A percentile compares a stretch with the other conserved stretches of the same genome.
Conservation (phyloP, 2,113 vertebrate species). For the Coracopsis vasa region DNA sequence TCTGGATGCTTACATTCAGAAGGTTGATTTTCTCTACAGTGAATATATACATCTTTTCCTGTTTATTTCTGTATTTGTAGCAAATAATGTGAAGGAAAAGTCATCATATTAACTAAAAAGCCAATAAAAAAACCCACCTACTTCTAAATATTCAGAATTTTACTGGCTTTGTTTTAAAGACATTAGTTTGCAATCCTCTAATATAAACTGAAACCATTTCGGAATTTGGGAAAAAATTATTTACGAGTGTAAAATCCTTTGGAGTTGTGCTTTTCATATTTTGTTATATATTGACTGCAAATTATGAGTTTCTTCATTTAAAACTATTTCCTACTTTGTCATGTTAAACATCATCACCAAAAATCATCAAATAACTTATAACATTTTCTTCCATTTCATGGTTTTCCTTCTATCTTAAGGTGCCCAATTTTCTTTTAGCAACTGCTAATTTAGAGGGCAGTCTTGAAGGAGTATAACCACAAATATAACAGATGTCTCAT, state of each 20-base stretch:
- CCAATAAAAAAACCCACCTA: fast-evolving
- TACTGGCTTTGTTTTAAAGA: background rate
- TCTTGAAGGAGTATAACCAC: slow-evolving; percentile 66
- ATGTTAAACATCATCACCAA: background rate
- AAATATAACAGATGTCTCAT: slow-evolving; percentile 77
- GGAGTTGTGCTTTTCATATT: background rate
- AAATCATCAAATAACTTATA: background rate
- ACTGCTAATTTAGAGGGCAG: slow-evolving; percentile 65
- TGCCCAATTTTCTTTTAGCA: slow-evolving; percentile 39
- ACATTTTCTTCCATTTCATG: background rate
- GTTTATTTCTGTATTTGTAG: background rate
- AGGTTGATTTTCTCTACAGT: background rate
- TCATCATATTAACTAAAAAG: background rate
- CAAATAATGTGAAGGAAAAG: background rate
- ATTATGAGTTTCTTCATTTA: background rate
- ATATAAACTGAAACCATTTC: background rate
- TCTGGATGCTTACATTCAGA: background rate
- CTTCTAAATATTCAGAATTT: background rate
- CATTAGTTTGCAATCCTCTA: background rate
- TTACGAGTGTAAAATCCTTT: background rate
- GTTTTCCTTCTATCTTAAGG: background rate
- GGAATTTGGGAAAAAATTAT: background rate
- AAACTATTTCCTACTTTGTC: background rate
- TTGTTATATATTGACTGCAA: background rate
- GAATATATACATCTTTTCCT: background rate